Evolutionary conservation across 2,888 invertebrate species (phyloP).

Genomic region (Hypomecis punctinalis): DNA sequence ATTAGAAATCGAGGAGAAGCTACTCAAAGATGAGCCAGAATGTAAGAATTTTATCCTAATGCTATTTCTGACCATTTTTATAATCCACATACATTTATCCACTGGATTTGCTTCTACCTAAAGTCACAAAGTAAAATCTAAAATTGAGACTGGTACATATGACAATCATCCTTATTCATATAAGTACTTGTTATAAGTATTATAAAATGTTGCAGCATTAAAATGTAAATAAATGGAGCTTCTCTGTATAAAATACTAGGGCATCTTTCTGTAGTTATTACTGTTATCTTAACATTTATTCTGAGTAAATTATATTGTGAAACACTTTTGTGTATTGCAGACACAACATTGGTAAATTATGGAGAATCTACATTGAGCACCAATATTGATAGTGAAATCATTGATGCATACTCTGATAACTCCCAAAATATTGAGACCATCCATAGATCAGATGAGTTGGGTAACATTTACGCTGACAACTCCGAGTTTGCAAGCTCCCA

Average conservation of each 20-base stretch:
- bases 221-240: too few species aligned
- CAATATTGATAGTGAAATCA: constrained; percentile 64
- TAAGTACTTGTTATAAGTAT: too few species aligned
- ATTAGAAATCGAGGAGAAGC: constrained; percentile 78
- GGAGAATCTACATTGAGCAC: constrained; percentile 63
- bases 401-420: constrained; percentile 70
- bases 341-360: constrained; percentile 78
- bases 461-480: constrained; percentile 74
- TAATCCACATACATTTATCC: too few species aligned
- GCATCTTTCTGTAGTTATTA: too few species aligned
- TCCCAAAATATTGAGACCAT: constrained; percentile 70
- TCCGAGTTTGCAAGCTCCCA: constrained; percentile 68
- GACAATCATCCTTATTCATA: too few species aligned
- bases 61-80: too few species aligned
- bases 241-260: too few species aligned
- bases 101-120: too few species aligned
- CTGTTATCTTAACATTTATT: too few species aligned
- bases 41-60: constrained; percentile 63
- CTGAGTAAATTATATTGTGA: neutral
- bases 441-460: constrained; percentile 74
- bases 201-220: too few species aligned
- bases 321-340: constrained; percentile 51
- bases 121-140: too few species aligned
- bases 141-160: too few species aligned
- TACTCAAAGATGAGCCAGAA: constrained; percentile 80